A percentile compares a stretch with the other conserved stretches of the same genome.
These are phyloP conservation scores for Microchrysa polita DNA, from an alignment of 2,888 invertebrate genomes.

Conservation along the genomic window DNA sequence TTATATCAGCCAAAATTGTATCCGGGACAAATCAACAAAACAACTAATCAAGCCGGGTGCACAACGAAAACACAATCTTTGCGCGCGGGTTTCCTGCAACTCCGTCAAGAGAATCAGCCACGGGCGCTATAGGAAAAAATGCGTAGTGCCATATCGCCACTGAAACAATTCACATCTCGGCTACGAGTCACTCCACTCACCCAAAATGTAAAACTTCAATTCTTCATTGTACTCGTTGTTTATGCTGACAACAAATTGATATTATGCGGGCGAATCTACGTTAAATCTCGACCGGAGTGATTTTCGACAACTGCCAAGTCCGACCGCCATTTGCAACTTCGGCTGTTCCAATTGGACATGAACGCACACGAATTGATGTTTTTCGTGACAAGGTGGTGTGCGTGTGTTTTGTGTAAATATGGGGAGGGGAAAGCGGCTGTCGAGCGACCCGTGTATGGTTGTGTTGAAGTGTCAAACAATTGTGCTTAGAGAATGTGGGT, in stretches of 20 bases:
- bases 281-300: conserved; percentile 52
- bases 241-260: too few species aligned
- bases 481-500: too few species aligned
- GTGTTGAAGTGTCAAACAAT: too few species aligned
- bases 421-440: too few species aligned
- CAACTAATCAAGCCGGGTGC: neutral
- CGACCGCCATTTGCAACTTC: conserved; percentile 57
- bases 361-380: conserved; percentile 37
- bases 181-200: conserved; percentile 52
- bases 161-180: conserved; percentile 14
- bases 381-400: too few species aligned
- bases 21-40: neutral
- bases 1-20: neutral
- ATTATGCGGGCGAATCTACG: too few species aligned
- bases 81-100: neutral
- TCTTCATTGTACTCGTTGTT: too few species aligned
- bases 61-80: conserved; percentile 4
- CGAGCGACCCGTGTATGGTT: too few species aligned
- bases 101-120: neutral
- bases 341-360: conserved; percentile 31
- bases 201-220: conserved; percentile 54
- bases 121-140: neutral
- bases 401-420: too few species aligned
- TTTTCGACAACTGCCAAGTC: conserved; percentile 55
- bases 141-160: neutral